Evolutionary conservation across 2,113 vertebrate species (phyloP), one percentile per base, ranked within the genome.

Genomic region (Cardinalis cardinalis): DNA sequence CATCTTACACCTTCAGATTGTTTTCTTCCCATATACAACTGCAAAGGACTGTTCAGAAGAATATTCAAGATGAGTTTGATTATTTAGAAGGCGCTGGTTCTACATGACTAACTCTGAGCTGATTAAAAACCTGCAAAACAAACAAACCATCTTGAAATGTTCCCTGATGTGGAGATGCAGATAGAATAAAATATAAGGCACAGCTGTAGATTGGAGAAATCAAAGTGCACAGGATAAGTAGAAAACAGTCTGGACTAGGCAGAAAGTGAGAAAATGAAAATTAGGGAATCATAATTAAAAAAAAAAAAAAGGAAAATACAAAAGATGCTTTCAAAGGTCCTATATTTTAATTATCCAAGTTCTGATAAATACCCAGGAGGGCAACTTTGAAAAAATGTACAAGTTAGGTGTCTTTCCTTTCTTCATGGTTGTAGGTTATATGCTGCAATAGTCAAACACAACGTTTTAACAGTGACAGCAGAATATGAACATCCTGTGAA

Each of bases 1-100:
- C 68, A 23, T 73, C 77, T 55, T 84, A 36, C 15, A 24, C 0
- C 25, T 92, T 49, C 3, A 8, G 32, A 15, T 25, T 71, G 18
- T 72, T 80, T 86, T 81, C 10, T 64, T 3, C 55, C 23, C 3
- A 12, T 56, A 23, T 81, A 19, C 23, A 70, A 24, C 73, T 82
- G 82, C 81, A 46, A 48, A 84, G 68, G 38, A 61, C 77, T 53
- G 25, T 95, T 84, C 15, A 69, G 60, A 89, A 56, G 52, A 90
- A 55, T 52, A 69, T 29, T 88, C 25, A 92, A 83, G 82, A 58
- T 81, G 19, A 28, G 9, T 25, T 58, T 72, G 66, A 46, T 89
- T 90, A 75, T 87, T 78, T 86, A 58, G 70, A 73, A 90, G 53
- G 17, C 83, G 10, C 58, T 71, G 28, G 60, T 84, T 94, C 58